Evolutionary conservation across 2,888 invertebrate genomes (phyloP).

Genomic region (Spilosoma lubricipeda): DNA sequence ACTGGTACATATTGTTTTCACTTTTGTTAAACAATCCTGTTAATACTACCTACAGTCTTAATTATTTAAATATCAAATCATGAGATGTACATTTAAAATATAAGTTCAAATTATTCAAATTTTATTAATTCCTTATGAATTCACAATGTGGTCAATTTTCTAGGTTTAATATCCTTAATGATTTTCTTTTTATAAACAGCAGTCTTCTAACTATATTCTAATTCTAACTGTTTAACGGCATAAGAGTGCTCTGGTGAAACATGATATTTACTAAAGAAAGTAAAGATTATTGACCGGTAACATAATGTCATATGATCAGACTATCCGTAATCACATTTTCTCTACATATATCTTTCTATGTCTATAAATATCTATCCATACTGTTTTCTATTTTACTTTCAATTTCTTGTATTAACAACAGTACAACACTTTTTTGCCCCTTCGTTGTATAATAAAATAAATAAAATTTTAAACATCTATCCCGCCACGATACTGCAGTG

Average conservation of each 20-base stretch:
- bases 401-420: slow-evolving; percentile 11
- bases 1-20: too few relatives aligned
- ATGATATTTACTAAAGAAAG: slow-evolving; percentile 5
- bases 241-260: background rate
- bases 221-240: background rate
- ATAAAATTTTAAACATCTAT: too few relatives aligned
- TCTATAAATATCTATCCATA: slow-evolving; percentile 4
- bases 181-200: background rate
- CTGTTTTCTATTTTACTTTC: slow-evolving; percentile 22
- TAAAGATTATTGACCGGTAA: slow-evolving; percentile 7
- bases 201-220: background rate
- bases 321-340: slow-evolving; percentile 17
- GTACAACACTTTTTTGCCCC: too few relatives aligned
- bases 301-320: background rate
- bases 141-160: background rate
- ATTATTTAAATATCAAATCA: background rate
- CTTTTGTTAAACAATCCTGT: too few relatives aligned
- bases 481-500: too few relatives aligned
- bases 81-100: too few relatives aligned
- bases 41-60: too few relatives aligned
- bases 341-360: background rate
- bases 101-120: too few relatives aligned
- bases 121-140: too few relatives aligned
- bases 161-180: background rate
- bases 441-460: too few relatives aligned